Evolutionary conservation across 2,888 invertebrate species (phyloP).

Genomic region (Xiphydria camelus): DNA sequence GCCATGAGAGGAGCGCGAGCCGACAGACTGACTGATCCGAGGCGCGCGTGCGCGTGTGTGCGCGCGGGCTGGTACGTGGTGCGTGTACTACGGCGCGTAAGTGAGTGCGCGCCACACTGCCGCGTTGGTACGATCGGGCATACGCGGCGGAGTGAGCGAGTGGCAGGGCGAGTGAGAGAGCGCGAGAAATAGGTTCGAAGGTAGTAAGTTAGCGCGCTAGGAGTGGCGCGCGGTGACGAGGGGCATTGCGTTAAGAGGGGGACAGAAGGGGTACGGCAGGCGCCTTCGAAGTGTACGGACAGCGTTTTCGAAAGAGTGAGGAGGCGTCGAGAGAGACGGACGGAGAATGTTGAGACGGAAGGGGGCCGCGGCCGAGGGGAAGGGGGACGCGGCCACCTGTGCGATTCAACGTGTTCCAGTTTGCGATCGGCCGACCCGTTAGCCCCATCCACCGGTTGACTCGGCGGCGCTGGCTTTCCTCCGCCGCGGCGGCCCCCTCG

Average conservation of each 20-base stretch:
- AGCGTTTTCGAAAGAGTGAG: neutral
- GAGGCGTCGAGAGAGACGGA: no score
- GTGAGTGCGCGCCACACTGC: conserved; percentile 12
- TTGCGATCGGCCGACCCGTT: conserved; percentile 3
- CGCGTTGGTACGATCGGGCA: neutral
- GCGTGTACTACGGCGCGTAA: no score
- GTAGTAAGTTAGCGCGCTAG: conserved; percentile 5
- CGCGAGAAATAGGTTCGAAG: neutral
- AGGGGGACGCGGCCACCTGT: conserved; percentile 36
- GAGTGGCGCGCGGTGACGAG: neutral
- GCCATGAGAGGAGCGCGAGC: conserved; percentile 52
- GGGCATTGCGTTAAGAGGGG: neutral
- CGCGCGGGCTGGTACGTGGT: conserved; percentile 15
- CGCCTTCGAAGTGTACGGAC: neutral
- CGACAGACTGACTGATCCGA: no score
- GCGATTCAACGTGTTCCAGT: conserved; percentile 25
- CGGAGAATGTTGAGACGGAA: no score
- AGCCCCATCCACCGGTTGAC: neutral
- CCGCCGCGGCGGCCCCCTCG: no score
- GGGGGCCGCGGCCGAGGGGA: no score
- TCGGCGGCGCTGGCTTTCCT: no score
- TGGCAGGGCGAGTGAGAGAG: neutral
- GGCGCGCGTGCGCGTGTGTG: neutral
- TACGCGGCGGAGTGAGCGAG: neutral
- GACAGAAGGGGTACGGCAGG: neutral